Base-by-base conservation (phyloP, 2,113 vertebrate genomes). In the Macrotus californicus region DNA sequence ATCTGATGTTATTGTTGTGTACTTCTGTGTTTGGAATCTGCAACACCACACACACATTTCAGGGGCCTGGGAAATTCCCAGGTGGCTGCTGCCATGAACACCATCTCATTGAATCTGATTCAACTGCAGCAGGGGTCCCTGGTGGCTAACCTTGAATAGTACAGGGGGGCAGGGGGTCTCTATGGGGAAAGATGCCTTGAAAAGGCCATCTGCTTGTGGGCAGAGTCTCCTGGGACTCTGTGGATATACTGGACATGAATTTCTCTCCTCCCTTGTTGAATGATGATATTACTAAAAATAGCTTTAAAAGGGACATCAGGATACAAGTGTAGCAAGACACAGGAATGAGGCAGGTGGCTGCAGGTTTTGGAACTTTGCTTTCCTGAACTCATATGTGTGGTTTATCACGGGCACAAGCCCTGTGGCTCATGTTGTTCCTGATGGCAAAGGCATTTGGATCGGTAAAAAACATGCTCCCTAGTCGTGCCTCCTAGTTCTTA, bases 1-100 rank as follows among this genome's bases (percentile, higher is more conserved):
- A 34, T 34, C 61, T 96, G 7, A 87, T 72, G 92, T 94, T 85
- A 67, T 10, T 5, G 1, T 43, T 6, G 3, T 16, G 67, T 6
- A 14, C 66, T 67, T 89, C 77, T 46, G 84, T 69, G 82, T 94
- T 54, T 76, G 19, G 54, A 70, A 11, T 61, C 64, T 86, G 69
- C 66, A 73, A 75, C 56, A n/a, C 56, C 56, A 16, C 80, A 54
- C 34, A 10, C 9, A 1, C 19, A 0, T 73, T 75, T 66, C 52
- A 21, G 41, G 86, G 50, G n/a, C 29, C 66, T 79, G 73, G 96
- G 92, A 54, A 81, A 59, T 69, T 85, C 96, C 95, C 94, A 66
- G 91, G 84, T 41, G 87, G 54, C 79, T 21, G 0, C 41, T 0
- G 34, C 77, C 10, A 1, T 2, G 7, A 36, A 41, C 48, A 16